Evolutionary conservation across 2,888 invertebrate genomes (phyloP), one percentile per base, ranked within the genome.

Genomic region (Pediacus dermestoides): DNA sequence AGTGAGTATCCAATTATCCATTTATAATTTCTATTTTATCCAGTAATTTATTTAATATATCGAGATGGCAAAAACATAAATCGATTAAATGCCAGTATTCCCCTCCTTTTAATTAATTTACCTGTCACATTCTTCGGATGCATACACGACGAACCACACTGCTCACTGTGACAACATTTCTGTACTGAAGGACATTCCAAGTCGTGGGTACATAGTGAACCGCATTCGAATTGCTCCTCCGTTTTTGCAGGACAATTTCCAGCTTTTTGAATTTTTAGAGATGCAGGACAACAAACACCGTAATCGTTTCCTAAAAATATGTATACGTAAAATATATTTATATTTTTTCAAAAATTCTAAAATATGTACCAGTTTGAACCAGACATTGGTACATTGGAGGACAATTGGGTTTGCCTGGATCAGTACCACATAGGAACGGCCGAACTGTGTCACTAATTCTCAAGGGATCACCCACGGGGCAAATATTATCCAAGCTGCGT

Each of bases 241-340:
- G 71, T 64, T 14, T 70, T 67, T 0, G 69, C 70, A 0, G 89
- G 88, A 60, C 90, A 90, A 2, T 79, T 75, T 1, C 89, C 89
- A 0, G 87, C 81, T 63, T 89, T 86, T 55, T 85, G 77, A 33
- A 88, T 77, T 55, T 81, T 80, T 41, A 86, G 60, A 1, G 82
- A 84, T 2, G 84, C 84, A 28, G 89, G 88, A 58, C 89, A 90
- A 61, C 90, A 90, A 8, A 90, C 88, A 0, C 90, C 90, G 58
- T 90, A 90, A 60, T 90, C 90, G 59, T 88, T 85, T 48, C 84
- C 83, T 73, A 65, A 3, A 55, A 25, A 6, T 23, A 9, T n/a
- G 18, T 18, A 18, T 18, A 26, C 13, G 11, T 28, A 12, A 11
- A n/a, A 31, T 13, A 28, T 28, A n/a, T 34, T 14, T 27, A 16